Evolutionary conservation across 2,113 vertebrate species (phyloP).

Genomic region (Pterocles orientalis): DNA sequence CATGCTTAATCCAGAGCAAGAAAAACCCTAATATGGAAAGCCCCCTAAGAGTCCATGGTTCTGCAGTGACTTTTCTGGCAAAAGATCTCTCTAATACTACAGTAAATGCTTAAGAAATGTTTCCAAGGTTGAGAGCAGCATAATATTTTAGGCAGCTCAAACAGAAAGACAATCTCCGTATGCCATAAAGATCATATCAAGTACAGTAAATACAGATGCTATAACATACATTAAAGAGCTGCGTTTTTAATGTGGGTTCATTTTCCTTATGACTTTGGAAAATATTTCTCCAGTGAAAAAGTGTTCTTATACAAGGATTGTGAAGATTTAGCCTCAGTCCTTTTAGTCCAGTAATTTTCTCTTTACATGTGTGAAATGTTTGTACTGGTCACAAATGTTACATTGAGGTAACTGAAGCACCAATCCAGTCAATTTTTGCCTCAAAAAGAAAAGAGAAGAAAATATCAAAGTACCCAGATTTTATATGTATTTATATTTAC

Average conservation of each 20-base stretch:
- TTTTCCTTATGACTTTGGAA: constrained; percentile 14
- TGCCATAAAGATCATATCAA: constrained; percentile 40
- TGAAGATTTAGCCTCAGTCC: not conserved
- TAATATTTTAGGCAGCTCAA: constrained; percentile 54
- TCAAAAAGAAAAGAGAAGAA: not conserved
- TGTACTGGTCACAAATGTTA: not conserved
- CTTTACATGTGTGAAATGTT: not conserved
- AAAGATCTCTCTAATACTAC: not conserved
- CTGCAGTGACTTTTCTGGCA: constrained; percentile 60
- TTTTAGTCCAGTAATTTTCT: not conserved
- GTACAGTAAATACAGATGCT: constrained; percentile 41
- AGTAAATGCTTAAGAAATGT: constrained; percentile 27
- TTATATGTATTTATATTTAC: not conserved
- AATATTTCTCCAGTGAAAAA: not conserved
- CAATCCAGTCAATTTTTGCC: not conserved
- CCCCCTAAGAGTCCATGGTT: constrained; percentile 30
- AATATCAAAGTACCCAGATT: not conserved
- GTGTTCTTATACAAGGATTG: not conserved
- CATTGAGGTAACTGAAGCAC: not conserved
- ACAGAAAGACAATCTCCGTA: constrained; percentile 27
- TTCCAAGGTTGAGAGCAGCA: constrained; percentile 57
- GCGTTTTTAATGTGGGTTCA: not conserved
- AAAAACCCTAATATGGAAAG: constrained; percentile 67
- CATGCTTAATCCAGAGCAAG: constrained; percentile 44
- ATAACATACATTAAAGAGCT: not conserved